Conservation (phyloP, 2,113 vertebrate genomes). For the Gymnobelideus leadbeateri region DNA sequence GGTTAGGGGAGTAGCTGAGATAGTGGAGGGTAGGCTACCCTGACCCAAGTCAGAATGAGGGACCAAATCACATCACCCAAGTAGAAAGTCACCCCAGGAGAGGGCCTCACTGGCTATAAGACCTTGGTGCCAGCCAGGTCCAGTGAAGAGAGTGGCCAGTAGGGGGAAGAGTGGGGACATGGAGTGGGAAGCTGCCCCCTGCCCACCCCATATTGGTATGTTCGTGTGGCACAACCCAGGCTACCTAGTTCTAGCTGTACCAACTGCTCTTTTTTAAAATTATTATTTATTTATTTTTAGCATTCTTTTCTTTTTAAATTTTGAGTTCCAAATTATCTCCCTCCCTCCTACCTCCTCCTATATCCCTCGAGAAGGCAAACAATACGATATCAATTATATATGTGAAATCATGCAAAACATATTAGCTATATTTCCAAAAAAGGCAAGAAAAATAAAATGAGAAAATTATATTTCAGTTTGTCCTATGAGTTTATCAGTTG, state of each 20-base stretch:
- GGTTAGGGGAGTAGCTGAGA: not conserved
- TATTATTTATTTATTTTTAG: not conserved
- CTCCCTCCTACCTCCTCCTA: not conserved
- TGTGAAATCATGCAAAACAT: not conserved
- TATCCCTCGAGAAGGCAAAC: not conserved
- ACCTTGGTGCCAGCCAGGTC: not conserved
- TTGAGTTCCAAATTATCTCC: not conserved
- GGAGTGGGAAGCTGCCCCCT: not conserved
- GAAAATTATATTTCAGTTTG: not conserved
- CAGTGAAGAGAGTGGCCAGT: not conserved
- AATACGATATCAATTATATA: not conserved
- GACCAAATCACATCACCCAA: not conserved
- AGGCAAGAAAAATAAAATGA: not conserved
- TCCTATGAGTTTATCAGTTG: not conserved
- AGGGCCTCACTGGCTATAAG: not conserved
- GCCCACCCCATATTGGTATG: not conserved
- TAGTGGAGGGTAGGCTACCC: not conserved
- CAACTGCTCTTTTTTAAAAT: not conserved
- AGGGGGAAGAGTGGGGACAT: not conserved
- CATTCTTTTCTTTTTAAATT: not conserved
- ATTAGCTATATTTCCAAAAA: not conserved
- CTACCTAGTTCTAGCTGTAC: not conserved
- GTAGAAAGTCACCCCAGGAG: not conserved
- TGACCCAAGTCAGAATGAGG: not conserved
- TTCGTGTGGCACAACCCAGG: not conserved